Evolutionary conservation across 2,797 vertebrate species (phyloP).

Genomic region (Sebastes cheni): DNA sequence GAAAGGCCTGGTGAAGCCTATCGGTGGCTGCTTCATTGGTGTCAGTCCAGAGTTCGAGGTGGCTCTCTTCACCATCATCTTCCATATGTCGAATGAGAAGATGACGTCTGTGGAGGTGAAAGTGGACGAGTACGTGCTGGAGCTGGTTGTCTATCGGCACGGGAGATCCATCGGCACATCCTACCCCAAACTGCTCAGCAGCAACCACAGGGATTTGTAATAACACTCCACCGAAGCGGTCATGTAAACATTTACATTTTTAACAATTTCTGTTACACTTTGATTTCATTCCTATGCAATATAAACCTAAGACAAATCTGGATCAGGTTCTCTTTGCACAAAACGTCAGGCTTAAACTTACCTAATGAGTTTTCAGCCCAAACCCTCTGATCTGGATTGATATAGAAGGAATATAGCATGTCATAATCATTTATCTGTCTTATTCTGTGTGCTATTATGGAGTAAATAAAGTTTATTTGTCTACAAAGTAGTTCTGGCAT

Average conservation of each 20-base stretch:
- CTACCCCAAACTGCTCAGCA: constrained; percentile 84
- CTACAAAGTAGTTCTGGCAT: background rate
- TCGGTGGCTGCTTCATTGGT: constrained; percentile 82
- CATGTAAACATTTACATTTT: background rate
- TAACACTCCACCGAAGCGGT: accelerated
- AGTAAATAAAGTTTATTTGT: constrained; percentile 10
- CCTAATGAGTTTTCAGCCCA: background rate
- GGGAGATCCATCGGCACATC: constrained; percentile 86
- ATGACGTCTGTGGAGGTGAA: constrained; percentile 75
- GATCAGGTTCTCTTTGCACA: constrained; percentile 30
- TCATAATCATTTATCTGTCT: background rate
- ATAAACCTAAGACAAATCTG: background rate
- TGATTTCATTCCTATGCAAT: background rate
- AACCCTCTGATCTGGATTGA: background rate
- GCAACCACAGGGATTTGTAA: constrained; percentile 75
- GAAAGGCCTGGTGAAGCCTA: constrained; percentile 84
- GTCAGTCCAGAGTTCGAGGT: constrained; percentile 88
- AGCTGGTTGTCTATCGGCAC: constrained; percentile 79
- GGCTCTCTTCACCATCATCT: constrained; percentile 85
- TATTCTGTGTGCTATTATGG: background rate
- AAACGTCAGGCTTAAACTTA: constrained; percentile 2
- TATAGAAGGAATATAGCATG: background rate
- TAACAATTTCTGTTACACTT: background rate
- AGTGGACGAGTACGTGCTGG: constrained; percentile 82
- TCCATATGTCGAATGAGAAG: constrained; percentile 80